Percentiles rank a stretch among this genome's conserved stretches.
Conservation (phyloP, 2,797 vertebrate genomes). For the Micropoecilia bifurca region DNA sequence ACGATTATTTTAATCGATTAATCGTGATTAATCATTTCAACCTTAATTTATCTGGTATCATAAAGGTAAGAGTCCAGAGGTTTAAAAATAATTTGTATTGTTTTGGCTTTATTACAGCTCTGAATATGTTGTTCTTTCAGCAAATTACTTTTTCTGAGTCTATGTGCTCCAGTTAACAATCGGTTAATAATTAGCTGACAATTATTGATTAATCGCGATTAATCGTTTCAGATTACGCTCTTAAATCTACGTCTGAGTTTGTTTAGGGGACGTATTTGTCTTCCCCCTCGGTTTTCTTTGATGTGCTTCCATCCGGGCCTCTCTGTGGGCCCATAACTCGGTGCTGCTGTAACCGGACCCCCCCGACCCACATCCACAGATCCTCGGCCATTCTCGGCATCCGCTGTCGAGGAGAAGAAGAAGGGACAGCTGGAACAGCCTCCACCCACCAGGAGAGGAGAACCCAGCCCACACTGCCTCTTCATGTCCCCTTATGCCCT, state of each 20-base stretch:
- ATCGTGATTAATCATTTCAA: too few relatives aligned
- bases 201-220: background rate
- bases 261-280: background rate
- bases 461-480: background rate
- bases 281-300: constrained; percentile 7
- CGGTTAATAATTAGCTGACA: background rate
- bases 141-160: background rate
- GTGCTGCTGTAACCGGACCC: constrained; percentile 55
- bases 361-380: constrained; percentile 68
- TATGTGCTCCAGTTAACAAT: background rate
- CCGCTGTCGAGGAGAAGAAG: constrained; percentile 63
- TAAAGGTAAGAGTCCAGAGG: too few relatives aligned
- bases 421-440: constrained; percentile 63
- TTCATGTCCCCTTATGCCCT: constrained; percentile 27
- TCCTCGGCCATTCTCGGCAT: constrained; percentile 65
- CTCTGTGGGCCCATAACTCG: constrained; percentile 33
- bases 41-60: too few relatives aligned
- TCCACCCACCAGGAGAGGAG: constrained; percentile 1
- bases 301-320: constrained; percentile 20
- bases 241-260: background rate
- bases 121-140: background rate
- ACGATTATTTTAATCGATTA: background rate
- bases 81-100: too few relatives aligned
- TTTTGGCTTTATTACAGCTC: background rate
- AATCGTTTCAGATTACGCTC: background rate